phyloP scores from a whole-genome alignment of 2,888 invertebrate species.

The Phymatocera aterrima region DNA sequence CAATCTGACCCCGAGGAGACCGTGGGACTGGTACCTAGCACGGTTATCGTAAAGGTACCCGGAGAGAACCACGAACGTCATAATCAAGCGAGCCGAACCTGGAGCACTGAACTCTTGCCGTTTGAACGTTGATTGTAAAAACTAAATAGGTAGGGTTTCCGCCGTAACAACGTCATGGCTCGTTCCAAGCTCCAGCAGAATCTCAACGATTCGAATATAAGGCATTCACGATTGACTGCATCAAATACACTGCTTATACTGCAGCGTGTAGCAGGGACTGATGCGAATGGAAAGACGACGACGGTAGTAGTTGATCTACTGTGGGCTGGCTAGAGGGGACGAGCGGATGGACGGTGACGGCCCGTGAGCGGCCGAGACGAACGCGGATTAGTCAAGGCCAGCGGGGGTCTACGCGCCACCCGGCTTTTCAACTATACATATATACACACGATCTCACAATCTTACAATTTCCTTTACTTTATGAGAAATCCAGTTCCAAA shows the following conservation, averaged over 20 bases:
- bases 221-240: not conserved
- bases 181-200: not conserved
- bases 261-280: slow-evolving; percentile 18
- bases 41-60: slow-evolving; percentile 25
- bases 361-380: slow-evolving; percentile 71
- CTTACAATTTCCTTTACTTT: slow-evolving; percentile 1
- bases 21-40: slow-evolving; percentile 45
- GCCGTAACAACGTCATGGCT: not conserved
- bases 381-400: slow-evolving; percentile 71
- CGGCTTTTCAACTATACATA: slow-evolving; percentile 59
- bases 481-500: not conserved
- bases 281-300: slow-evolving; percentile 22
- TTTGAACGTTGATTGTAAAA: slow-evolving; percentile 26
- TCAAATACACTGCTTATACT: slow-evolving; percentile 21
- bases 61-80: slow-evolving; percentile 47
- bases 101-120: slow-evolving; percentile 41
- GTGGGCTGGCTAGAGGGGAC: not conserved
- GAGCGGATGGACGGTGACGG: slow-evolving; percentile 57
- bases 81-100: slow-evolving; percentile 49
- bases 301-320: slow-evolving; percentile 31
- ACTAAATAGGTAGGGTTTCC: not conserved
- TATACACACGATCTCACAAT: slow-evolving; percentile 50
- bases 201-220: not conserved
- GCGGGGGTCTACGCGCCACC: slow-evolving; percentile 64
- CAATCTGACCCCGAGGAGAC: slow-evolving; percentile 43